phyloP scores from a whole-genome alignment of 2,888 invertebrate species.

The Agonopterix alstromeriana region DNA sequence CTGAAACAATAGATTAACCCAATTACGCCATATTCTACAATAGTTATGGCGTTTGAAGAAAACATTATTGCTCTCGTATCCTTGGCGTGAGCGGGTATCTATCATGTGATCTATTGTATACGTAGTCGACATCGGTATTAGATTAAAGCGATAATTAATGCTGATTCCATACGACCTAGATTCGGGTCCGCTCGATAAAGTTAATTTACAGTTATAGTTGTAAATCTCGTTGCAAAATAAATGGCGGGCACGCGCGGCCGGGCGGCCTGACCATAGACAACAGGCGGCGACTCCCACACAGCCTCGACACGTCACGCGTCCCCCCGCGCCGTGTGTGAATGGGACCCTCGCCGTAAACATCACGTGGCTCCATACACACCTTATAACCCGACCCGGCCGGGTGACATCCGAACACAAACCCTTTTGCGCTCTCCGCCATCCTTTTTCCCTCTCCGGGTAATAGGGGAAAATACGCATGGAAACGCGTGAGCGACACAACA shows the following conservation, averaged over 20 bases:
- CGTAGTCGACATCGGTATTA: constrained; percentile 64
- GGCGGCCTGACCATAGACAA: constrained; percentile 69
- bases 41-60: constrained; percentile 28
- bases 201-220: constrained; percentile 75
- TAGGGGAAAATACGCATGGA: constrained; percentile 48
- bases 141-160: constrained; percentile 76
- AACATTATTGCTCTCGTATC: constrained; percentile 30
- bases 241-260: constrained; percentile 59
- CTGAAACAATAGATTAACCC: constrained; percentile 69
- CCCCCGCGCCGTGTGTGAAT: constrained; percentile 33
- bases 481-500: constrained; percentile 48
- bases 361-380: constrained; percentile 38
- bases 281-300: constrained; percentile 56
- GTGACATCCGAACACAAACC: constrained; percentile 13
- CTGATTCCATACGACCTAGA: constrained; percentile 77
- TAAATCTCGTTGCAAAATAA: constrained; percentile 75
- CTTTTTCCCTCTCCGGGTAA: constrained; percentile 30
- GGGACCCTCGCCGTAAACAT: constrained; percentile 40
- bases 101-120: constrained; percentile 75
- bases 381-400: constrained; percentile 31
- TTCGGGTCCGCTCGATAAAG: constrained; percentile 70
- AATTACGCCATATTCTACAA: constrained; percentile 41
- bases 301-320: constrained; percentile 6
- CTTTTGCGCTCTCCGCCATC: constrained; percentile 16
- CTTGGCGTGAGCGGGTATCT: constrained; percentile 68